Evolutionary conservation across 2,888 invertebrate genomes (phyloP).

Genomic region (Autographa gamma): DNA sequence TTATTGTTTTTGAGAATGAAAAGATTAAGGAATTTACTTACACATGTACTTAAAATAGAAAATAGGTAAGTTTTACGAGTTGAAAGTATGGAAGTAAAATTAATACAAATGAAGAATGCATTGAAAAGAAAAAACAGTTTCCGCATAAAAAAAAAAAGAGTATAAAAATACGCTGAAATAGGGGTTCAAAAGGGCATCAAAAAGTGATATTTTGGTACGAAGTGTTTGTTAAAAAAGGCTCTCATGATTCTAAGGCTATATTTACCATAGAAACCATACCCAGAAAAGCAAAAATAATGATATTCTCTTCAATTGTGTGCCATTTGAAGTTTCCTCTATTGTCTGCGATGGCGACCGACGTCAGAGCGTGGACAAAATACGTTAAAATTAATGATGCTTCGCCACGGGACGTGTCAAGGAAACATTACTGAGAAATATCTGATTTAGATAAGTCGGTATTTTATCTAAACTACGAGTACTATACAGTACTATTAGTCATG

Average conservation of each 20-base stretch:
- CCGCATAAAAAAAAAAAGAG: no score
- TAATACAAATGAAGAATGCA: no score
- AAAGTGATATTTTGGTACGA: neutral
- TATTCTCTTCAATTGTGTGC: slow-evolving; percentile 35
- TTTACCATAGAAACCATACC: neutral
- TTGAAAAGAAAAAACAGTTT: no score
- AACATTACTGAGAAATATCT: slow-evolving; percentile 23
- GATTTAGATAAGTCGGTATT: slow-evolving; percentile 14
- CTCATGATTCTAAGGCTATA: neutral
- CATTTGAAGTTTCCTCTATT: slow-evolving; percentile 44
- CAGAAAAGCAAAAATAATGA: slow-evolving; percentile 29
- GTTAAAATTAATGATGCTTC: slow-evolving; percentile 61
- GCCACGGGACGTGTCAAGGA: slow-evolving; percentile 34
- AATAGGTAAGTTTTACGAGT: no score
- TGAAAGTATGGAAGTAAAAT: no score
- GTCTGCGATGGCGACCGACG: slow-evolving; percentile 45
- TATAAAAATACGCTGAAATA: no score
- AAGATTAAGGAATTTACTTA: no score
- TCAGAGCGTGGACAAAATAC: slow-evolving; percentile 52
- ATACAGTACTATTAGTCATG: no score
- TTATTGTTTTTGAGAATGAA: no score
- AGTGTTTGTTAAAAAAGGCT: neutral
- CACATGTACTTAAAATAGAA: no score
- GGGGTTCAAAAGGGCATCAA: neutral
- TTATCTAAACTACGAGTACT: no score